Conservation (phyloP, 2,888 invertebrate genomes). For the Cheilosia impressa region DNA sequence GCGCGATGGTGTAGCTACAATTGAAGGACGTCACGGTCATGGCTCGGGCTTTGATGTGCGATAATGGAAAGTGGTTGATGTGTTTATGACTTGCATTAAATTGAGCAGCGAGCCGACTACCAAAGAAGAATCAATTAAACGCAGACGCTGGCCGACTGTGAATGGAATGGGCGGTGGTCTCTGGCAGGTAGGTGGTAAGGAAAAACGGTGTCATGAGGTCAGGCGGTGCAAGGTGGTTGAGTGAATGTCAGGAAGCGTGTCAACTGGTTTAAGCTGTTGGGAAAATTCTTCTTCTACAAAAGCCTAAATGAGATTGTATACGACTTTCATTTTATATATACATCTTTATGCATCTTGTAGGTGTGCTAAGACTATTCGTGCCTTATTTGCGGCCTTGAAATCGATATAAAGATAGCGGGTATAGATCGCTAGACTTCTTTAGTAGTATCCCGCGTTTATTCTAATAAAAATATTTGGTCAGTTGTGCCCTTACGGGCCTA, state of each 20-base stretch:
- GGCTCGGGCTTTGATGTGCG: slow-evolving; percentile 58
- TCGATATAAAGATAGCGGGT: no score
- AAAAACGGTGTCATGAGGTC: slow-evolving; percentile 25
- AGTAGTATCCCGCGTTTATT: no score
- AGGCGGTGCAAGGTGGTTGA: not conserved
- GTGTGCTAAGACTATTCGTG: no score
- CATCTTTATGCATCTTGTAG: no score
- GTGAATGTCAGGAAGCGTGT: not conserved
- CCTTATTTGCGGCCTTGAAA: no score
- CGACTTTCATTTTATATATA: no score
- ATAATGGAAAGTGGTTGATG: slow-evolving; percentile 69
- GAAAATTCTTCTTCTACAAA: not conserved
- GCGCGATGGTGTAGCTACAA: slow-evolving; percentile 39
- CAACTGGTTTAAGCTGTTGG: not conserved
- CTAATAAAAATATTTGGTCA: no score
- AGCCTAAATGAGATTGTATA: no score
- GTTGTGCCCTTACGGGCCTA: no score
- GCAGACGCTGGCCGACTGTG: not conserved
- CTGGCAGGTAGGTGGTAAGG: not conserved
- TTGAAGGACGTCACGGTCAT: slow-evolving; percentile 71
- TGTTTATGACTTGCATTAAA: slow-evolving; percentile 70
- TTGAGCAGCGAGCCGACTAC: slow-evolving; percentile 19
- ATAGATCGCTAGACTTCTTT: no score
- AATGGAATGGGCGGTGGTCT: not conserved
- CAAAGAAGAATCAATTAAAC: slow-evolving; percentile 54